Conservation (phyloP, 1,140 invertebrate species). For the Coboldia fuscipes region DNA sequence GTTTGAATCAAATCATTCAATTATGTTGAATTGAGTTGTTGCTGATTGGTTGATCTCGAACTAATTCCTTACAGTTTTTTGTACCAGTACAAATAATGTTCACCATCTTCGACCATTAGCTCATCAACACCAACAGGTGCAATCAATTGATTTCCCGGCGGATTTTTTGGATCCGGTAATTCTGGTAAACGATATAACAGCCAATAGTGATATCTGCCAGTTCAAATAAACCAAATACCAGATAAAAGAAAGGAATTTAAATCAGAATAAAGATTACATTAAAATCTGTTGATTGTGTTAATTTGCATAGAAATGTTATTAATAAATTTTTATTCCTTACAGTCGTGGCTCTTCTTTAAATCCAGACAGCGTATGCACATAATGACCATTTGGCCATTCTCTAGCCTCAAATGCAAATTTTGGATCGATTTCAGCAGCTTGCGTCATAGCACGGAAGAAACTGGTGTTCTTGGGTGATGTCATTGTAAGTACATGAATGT, state of each 20-base stretch:
- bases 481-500: constrained; percentile 20
- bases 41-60: no score
- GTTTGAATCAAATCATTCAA: no score
- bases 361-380: constrained; percentile 69
- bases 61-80: constrained; percentile 76
- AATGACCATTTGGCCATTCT: constrained; percentile 77
- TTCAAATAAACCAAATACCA: neutral
- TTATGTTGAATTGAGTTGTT: no score
- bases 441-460: constrained; percentile 67
- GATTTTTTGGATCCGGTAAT: constrained; percentile 47
- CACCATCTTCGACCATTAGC: constrained; percentile 55
- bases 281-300: neutral
- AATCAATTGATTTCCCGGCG: constrained; percentile 63
- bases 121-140: constrained; percentile 70
- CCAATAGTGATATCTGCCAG: constrained; percentile 55
- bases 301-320: neutral
- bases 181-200: constrained; percentile 55
- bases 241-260: neutral
- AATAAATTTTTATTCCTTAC: constrained; percentile 6
- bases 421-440: constrained; percentile 54
- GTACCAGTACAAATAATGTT: constrained; percentile 77
- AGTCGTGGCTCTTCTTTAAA: constrained; percentile 69
- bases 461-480: constrained; percentile 20
- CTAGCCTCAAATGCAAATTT: constrained; percentile 49
- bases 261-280: neutral